phyloP scores from a whole-genome alignment of 2,797 vertebrate species.

The Pseudochirops cupreus region DNA sequence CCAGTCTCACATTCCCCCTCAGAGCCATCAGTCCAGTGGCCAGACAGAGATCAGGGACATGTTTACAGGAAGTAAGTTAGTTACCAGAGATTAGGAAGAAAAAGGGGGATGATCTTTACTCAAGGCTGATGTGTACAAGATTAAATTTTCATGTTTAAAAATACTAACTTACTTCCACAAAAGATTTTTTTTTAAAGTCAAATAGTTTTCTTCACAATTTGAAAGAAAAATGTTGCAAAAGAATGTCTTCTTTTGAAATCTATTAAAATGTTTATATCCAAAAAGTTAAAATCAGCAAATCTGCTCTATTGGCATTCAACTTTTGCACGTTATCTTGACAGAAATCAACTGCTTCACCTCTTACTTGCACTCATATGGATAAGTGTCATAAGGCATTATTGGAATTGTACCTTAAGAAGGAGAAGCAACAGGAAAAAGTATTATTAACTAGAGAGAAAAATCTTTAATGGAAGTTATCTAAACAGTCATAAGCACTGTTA shows the following conservation, averaged over 20 bases:
- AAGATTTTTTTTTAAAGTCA: background rate
- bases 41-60: no score
- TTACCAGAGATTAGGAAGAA: background rate
- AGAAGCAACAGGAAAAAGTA: background rate
- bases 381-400: background rate
- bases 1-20: no score
- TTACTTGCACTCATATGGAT: background rate
- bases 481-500: background rate
- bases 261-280: background rate
- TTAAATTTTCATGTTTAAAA: background rate
- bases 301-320: background rate
- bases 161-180: background rate
- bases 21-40: no score
- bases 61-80: background rate
- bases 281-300: background rate
- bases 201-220: background rate
- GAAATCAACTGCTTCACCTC: background rate
- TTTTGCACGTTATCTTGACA: background rate
- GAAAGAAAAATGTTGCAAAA: background rate
- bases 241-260: background rate
- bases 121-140: background rate
- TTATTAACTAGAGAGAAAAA: background rate
- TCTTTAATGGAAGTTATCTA: background rate
- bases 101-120: background rate
- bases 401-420: conserved; percentile 7